These are phyloP conservation scores for Hipposideros armiger DNA, from an alignment of 2,113 vertebrate species.

Conservation along the genomic window DNA sequence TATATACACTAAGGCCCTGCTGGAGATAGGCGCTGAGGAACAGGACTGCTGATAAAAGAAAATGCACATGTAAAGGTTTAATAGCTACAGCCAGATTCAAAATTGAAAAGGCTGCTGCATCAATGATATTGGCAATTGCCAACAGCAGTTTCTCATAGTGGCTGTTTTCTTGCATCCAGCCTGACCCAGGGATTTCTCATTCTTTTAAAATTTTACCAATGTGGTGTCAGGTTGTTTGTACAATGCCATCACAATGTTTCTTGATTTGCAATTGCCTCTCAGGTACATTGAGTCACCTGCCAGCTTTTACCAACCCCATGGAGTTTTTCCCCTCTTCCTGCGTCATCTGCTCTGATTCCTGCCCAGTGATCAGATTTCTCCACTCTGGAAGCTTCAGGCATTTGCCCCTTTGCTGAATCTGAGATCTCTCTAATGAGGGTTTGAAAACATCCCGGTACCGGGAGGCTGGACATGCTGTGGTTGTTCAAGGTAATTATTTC, in stretches of 20 bases:
- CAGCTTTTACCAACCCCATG: neutral
- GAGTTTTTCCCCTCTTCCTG: neutral
- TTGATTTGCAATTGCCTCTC: neutral
- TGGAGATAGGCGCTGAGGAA: neutral
- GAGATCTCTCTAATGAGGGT: neutral
- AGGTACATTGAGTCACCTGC: neutral
- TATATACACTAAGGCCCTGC: neutral
- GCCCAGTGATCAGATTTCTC: neutral
- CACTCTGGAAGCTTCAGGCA: neutral
- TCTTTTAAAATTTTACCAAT: neutral
- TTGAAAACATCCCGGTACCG: neutral
- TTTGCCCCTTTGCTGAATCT: neutral
- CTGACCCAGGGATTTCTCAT: neutral
- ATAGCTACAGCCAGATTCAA: neutral
- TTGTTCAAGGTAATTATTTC: neutral
- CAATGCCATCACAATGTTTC: neutral
- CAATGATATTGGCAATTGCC: neutral
- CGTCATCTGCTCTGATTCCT: neutral
- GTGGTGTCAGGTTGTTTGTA: neutral
- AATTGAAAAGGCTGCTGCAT: neutral
- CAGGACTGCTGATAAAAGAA: neutral
- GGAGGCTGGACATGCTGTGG: neutral
- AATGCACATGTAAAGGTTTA: neutral
- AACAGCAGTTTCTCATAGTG: neutral
- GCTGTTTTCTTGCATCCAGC: neutral